Base-by-base conservation (phyloP, 2,113 vertebrate genomes). In the Shinisaurus crocodilurus region DNA sequence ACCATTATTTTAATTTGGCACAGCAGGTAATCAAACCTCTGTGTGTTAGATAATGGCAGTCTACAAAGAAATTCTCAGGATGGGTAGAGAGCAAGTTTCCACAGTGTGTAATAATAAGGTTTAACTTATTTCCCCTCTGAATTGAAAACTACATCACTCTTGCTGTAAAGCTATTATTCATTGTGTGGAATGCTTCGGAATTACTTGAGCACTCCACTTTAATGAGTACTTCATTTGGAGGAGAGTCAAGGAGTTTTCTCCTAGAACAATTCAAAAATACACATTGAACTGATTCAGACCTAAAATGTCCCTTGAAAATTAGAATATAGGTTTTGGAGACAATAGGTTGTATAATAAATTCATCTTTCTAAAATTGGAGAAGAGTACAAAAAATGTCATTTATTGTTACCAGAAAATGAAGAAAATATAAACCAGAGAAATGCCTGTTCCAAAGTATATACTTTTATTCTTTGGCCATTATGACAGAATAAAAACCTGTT, bases 371-470 rank as follows among this genome's bases (percentile, higher is more conserved):
- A 95, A 92, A 96, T 91, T 90, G 96, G 92, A 93, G n/a, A 81
- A 96, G 95, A 95, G 96, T 96, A 93, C 92, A 96, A 96, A 93
- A 90, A 40, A 93, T 95, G 96, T 95, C 79, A 96, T 92, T 96
- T 92, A 95, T 95, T 92, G 93, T 95, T 95, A 95, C 92, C 88
- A 93, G 90, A 92, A 96, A 96, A 95, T 92, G 91, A 75, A 95
- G 95, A 96, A 63, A 95, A 92, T 81, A 93, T 69, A 96, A 94
- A 94, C 90, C 96, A 96, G 90, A 91, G 79, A 96, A 95, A 75
- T 94, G 16, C 93, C 89, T 93, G 79, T 92, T 96, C 90, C 91
- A 92, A 65, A 93, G 92, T 93, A 93, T 92, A 88, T 80, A 92
- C 92, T 91, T 95, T 96, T 67, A 79, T 97, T 94, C 90, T 95